Evolutionary conservation across 2,888 invertebrate species (phyloP).

Genomic region (Poecilobothrus nobilitatus): DNA sequence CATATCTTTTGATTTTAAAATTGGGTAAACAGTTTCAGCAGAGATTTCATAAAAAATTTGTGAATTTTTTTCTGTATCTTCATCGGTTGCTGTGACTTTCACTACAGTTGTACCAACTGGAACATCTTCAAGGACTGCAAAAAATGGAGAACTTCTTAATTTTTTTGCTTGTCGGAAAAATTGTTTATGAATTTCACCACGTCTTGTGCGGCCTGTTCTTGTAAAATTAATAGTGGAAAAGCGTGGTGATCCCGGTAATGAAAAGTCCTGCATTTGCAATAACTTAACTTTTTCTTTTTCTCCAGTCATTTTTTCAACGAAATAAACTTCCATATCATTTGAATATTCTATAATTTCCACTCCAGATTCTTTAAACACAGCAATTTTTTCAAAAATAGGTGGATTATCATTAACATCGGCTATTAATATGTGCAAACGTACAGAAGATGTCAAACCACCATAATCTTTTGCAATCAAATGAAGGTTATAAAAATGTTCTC

Average conservation of each 20-base stretch:
- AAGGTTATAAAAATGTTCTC: slow-evolving; percentile 57
- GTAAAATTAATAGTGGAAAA: slow-evolving; percentile 23
- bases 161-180: slow-evolving; percentile 44
- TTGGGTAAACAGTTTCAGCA: slow-evolving; percentile 57
- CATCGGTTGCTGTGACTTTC: slow-evolving; percentile 62
- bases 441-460: slow-evolving; percentile 67
- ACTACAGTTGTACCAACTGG: slow-evolving; percentile 60
- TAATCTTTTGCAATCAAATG: slow-evolving; percentile 67
- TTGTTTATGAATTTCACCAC: slow-evolving; percentile 36
- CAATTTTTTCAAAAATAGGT: slow-evolving; percentile 61
- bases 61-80: slow-evolving; percentile 62
- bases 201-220: slow-evolving; percentile 34
- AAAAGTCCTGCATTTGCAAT: slow-evolving; percentile 29
- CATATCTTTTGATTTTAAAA: slow-evolving; percentile 28
- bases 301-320: slow-evolving; percentile 35
- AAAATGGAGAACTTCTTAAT: slow-evolving; percentile 47
- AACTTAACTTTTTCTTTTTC: slow-evolving; percentile 25
- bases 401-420: slow-evolving; percentile 76
- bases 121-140: slow-evolving; percentile 64
- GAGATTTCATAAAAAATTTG: slow-evolving; percentile 62
- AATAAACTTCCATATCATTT: slow-evolving; percentile 48
- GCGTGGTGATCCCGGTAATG: slow-evolving; percentile 39
- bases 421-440: slow-evolving; percentile 59
- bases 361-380: slow-evolving; percentile 59
- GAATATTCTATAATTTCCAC: slow-evolving; percentile 56